Base-by-base conservation (phyloP, 2,888 invertebrate species). In the Camptogramma bilineatum region DNA sequence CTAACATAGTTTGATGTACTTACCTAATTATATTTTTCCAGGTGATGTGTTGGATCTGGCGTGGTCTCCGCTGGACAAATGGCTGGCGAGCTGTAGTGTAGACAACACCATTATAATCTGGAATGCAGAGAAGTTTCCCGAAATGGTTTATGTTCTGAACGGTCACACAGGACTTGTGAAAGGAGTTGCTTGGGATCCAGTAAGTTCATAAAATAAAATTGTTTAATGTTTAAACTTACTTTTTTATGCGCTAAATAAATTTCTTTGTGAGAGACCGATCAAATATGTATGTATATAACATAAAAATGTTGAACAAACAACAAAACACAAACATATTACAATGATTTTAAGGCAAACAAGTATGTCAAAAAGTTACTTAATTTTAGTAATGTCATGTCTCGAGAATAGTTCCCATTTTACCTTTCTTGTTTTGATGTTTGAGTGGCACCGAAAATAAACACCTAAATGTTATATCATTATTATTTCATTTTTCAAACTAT, bases 141-240 rank as follows among this genome's bases (percentile, higher is more conserved):
- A 96, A 75, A 96, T 97, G 88, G 94, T 98, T 2, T 96, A 96
- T 10, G 96, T 97, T 9, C 91, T 99, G 9, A 97, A 96, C 77
- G 99, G 98, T 0, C 99, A 99, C 79, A 96, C 96, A 0, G 98
- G 99, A 0, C 94, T 99, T 72, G 99, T 99, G 2, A 99, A 99
- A 92, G 99, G 99, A 7, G 97, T 99, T 0, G 96, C 98, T 4
- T 99, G 99, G 99, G 99, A 99, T 92, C 99, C 99, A 1, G 97
- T 95, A 62, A 88, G 87, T 86, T n/a, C 2, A 39, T 24, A 7
- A 47, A 52, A 31, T 18, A 28, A 47, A 47, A 44, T 31, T 58
- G 31, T 53, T 56, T 4, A 44, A 2, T 21, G 21, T 44, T 5
- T 10, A 44, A 44, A n/a, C n/a, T n/a, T n/a, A n/a, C n/a, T n/a